phyloP scores from a whole-genome alignment of 2,888 invertebrate genomes.

The Mantis religiosa region DNA sequence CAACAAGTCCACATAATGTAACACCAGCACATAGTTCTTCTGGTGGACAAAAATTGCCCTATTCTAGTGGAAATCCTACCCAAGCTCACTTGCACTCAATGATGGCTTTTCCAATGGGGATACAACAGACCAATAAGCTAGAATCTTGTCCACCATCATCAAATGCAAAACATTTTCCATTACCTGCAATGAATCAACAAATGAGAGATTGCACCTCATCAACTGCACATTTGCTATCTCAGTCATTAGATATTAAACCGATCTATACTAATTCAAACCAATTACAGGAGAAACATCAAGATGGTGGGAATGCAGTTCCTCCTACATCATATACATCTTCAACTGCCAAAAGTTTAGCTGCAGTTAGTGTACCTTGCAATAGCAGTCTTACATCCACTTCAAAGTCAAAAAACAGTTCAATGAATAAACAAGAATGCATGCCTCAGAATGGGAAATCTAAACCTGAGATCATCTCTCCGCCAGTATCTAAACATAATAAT shows the following conservation, averaged over 20 bases:
- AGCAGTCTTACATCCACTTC: neutral
- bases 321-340: neutral
- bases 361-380: neutral
- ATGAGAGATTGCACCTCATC: neutral
- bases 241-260: neutral
- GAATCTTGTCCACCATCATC: neutral
- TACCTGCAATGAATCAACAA: neutral
- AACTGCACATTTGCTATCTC: neutral
- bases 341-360: neutral
- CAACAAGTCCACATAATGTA: neutral
- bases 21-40: neutral
- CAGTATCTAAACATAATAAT: neutral
- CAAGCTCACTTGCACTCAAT: neutral
- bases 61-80: neutral
- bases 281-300: neutral
- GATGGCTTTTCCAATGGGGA: neutral
- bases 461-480: neutral
- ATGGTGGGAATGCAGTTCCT: neutral
- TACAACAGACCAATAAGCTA: neutral
- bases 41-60: neutral
- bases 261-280: neutral
- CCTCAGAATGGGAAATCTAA: neutral
- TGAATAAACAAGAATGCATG: neutral
- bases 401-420: neutral
- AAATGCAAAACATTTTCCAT: neutral